Conservation (phyloP, 2,797 vertebrate species). For the Mallotus villosus region DNA sequence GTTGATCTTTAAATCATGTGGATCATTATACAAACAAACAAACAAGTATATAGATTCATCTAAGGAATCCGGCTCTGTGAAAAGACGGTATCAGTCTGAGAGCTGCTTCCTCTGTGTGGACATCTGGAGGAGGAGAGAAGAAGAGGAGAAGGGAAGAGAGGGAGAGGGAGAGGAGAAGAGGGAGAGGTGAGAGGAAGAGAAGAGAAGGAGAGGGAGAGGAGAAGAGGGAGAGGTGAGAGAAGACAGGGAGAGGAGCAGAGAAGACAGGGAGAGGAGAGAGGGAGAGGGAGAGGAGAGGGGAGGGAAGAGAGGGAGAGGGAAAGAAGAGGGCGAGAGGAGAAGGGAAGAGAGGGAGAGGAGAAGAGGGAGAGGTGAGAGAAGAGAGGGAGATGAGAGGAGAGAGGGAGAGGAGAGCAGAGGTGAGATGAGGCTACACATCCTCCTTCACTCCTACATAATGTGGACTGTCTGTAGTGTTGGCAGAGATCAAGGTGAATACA, state of each 20-base stretch:
- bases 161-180: too few relatives aligned
- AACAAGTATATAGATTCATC: too few relatives aligned
- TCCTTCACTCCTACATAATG: conserved; percentile 34
- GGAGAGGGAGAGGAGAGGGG: conserved; percentile 36
- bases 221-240: not conserved
- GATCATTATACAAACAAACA: too few relatives aligned
- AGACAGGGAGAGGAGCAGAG: not conserved
- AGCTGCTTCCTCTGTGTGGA: too few relatives aligned
- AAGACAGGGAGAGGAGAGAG: not conserved
- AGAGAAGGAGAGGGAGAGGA: too few relatives aligned
- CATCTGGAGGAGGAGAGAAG: too few relatives aligned
- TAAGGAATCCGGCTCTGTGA: too few relatives aligned
- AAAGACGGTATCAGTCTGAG: too few relatives aligned
- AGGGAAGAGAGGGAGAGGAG: not conserved
- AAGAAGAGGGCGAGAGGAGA: too few relatives aligned
- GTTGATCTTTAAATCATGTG: conserved; percentile 11
- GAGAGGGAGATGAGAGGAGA: not conserved
- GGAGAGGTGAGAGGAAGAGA: too few relatives aligned
- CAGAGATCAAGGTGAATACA: conserved; percentile 81
- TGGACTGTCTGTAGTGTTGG: conserved; percentile 71
- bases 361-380: not conserved
- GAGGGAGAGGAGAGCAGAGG: conserved; percentile 29
- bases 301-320: too few relatives aligned
- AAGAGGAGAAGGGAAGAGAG: too few relatives aligned
- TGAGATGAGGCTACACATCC: conserved; percentile 59